phyloP scores from a whole-genome alignment of 2,888 invertebrate genomes.

The Pharmacophagus antenor region DNA sequence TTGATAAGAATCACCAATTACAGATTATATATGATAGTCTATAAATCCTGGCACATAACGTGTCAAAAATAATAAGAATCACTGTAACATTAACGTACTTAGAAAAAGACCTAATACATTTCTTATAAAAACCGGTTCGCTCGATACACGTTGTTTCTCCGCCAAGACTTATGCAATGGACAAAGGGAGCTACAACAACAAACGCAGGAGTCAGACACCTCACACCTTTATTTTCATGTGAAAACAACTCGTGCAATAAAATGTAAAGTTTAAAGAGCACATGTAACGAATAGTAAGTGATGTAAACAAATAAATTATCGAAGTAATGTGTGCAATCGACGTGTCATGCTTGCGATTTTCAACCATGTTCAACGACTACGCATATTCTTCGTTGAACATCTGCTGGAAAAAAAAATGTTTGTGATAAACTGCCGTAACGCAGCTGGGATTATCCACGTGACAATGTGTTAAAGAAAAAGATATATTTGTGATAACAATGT shows the following conservation, averaged over 20 bases:
- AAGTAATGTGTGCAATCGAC: slow-evolving; percentile 12
- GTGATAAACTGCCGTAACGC: slow-evolving; percentile 9
- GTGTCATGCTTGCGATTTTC: slow-evolving; percentile 7
- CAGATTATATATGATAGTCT: not conserved
- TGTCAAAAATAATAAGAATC: slow-evolving; percentile 28
- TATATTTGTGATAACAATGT: not conserved
- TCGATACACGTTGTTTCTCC: slow-evolving; percentile 55
- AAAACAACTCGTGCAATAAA: slow-evolving; percentile 17
- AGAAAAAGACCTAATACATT: slow-evolving; percentile 75
- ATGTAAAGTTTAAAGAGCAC: slow-evolving; percentile 7
- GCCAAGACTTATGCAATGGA: slow-evolving; percentile 70
- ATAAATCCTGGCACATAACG: not conserved
- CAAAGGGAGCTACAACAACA: slow-evolving; percentile 49
- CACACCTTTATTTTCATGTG: slow-evolving; percentile 4
- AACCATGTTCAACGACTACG: slow-evolving; percentile 11
- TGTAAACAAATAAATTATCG: slow-evolving; percentile 23
- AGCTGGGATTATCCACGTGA: slow-evolving; percentile 24
- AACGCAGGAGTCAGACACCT: slow-evolving; percentile 12
- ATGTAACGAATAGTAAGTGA: slow-evolving; percentile 8
- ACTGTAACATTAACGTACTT: slow-evolving; percentile 44
- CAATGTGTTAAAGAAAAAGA: not conserved
- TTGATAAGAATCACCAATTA: not conserved
- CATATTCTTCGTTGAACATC: slow-evolving; percentile 26
- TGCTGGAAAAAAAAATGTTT: slow-evolving; percentile 18
- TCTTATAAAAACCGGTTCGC: slow-evolving; percentile 75